Evolutionary conservation across 2,113 vertebrate genomes (phyloP).

Genomic region (Prietella phreatophila): DNA sequence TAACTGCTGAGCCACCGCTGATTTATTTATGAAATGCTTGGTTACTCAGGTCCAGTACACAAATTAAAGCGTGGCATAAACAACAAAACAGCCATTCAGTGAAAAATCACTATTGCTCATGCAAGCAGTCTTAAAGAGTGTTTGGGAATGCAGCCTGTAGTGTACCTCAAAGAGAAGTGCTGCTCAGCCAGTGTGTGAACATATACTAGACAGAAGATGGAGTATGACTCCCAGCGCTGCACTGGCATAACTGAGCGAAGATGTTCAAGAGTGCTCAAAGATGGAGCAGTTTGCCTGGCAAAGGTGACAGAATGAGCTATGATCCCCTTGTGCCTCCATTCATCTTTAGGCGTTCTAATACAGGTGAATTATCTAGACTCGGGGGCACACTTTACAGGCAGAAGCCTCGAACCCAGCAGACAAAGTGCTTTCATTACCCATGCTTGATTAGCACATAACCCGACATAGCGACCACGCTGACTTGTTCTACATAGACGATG

Average conservation of each 20-base stretch:
- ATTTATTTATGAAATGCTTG: conserved; percentile 15
- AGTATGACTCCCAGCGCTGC: conserved; percentile 53
- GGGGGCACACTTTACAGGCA: conserved; percentile 54
- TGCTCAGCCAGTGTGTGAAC: conserved; percentile 28
- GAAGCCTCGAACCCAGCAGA: conserved; percentile 59
- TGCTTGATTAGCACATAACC: conserved; percentile 72
- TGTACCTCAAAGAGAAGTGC: neutral
- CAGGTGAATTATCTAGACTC: conserved; percentile 71
- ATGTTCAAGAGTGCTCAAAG: conserved; percentile 63
- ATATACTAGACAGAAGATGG: conserved; percentile 51
- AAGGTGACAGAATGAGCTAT: conserved; percentile 77
- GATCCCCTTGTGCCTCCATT: conserved; percentile 68
- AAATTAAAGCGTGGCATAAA: neutral
- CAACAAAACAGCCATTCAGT: conserved; percentile 2
- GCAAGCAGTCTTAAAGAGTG: conserved; percentile 2
- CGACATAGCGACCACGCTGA: conserved; percentile 72
- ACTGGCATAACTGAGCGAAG: conserved; percentile 50
- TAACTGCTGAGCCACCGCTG: neutral
- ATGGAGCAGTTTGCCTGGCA: conserved; percentile 68
- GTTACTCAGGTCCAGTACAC: neutral
- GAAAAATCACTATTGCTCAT: neutral
- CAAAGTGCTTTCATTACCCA: conserved; percentile 75
- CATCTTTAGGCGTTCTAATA: conserved; percentile 76
- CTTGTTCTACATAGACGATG: conserved; percentile 65
- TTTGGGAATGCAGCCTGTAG: neutral